Evolutionary conservation across 2,888 invertebrate genomes (phyloP).

Genomic region (Drepanosiphum platanoidis): DNA sequence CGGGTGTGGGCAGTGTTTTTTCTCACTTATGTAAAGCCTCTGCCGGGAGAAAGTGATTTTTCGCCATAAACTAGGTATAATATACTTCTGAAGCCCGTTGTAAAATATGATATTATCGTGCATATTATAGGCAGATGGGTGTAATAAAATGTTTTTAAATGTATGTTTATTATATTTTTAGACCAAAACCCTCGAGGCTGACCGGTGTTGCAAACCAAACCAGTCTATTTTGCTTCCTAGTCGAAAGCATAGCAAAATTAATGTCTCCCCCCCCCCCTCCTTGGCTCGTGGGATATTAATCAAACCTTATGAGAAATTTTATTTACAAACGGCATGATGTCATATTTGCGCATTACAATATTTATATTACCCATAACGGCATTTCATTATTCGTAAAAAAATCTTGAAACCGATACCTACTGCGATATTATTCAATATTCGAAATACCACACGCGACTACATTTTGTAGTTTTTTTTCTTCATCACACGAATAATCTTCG

Average conservation of each 20-base stretch:
- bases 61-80: background rate
- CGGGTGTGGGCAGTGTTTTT: background rate
- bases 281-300: background rate
- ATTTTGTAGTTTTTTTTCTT: background rate
- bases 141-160: slow-evolving; percentile 12
- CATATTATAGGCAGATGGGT: background rate
- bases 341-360: background rate
- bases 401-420: background rate
- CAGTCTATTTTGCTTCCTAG: background rate
- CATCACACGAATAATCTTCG: background rate
- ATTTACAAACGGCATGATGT: background rate
- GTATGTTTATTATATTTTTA: slow-evolving; percentile 7
- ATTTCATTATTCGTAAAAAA: background rate
- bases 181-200: background rate
- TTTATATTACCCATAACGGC: background rate
- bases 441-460: background rate
- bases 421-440: background rate
- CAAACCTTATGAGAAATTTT: background rate
- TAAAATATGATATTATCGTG: slow-evolving; percentile 1
- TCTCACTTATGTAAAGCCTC: slow-evolving; percentile 5
- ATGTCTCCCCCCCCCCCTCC: background rate
- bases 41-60: slow-evolving; percentile 48
- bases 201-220: slow-evolving; percentile 2
- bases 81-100: background rate
- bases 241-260: slow-evolving; percentile 23